Evolutionary conservation across 92 coral and sea anemone genomes (phyloP).

Genomic region (Desmophyllum pertusum): DNA sequence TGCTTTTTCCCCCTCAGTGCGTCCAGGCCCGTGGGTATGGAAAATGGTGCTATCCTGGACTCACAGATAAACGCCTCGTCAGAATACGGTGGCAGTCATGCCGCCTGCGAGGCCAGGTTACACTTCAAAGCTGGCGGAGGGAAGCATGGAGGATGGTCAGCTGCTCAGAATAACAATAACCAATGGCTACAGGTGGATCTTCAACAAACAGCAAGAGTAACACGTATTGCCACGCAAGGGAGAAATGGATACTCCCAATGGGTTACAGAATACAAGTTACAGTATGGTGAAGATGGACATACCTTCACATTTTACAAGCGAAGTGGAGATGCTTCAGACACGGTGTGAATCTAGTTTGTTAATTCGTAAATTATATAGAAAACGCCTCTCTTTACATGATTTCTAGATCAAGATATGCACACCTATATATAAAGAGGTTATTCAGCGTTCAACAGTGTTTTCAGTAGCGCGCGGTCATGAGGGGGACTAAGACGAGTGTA

Average conservation of each 20-base stretch:
- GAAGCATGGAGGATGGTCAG: conserved; percentile 38
- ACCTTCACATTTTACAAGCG: conserved; percentile 28
- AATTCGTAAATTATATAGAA: not conserved
- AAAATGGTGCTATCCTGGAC: conserved; percentile 36
- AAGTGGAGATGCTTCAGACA: conserved; percentile 26
- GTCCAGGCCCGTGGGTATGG: conserved; percentile 50
- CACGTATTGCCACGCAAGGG: conserved; percentile 54
- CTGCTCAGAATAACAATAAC: not conserved
- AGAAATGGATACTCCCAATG: conserved; percentile 19
- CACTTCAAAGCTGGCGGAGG: conserved; percentile 7
- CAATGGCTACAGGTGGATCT: conserved; percentile 61
- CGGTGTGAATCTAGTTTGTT: conserved; percentile 3
- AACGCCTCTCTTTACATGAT: not conserved
- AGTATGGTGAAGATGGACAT: conserved; percentile 39
- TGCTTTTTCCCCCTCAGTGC: not conserved
- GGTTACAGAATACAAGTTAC: conserved; percentile 54
- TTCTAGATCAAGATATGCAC: not conserved
- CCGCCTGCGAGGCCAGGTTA: conserved; percentile 33
- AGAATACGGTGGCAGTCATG: not conserved
- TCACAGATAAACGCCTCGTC: conserved; percentile 32
- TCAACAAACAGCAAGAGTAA: conserved; percentile 5
- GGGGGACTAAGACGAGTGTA: too few species aligned
- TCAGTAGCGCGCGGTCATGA: too few species aligned
- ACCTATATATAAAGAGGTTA: too few species aligned
- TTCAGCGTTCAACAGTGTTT: too few species aligned